Evolutionary conservation across 2,888 invertebrate species (phyloP), one percentile per base, ranked within the genome.

Genomic region (Caradrina kadenii): DNA sequence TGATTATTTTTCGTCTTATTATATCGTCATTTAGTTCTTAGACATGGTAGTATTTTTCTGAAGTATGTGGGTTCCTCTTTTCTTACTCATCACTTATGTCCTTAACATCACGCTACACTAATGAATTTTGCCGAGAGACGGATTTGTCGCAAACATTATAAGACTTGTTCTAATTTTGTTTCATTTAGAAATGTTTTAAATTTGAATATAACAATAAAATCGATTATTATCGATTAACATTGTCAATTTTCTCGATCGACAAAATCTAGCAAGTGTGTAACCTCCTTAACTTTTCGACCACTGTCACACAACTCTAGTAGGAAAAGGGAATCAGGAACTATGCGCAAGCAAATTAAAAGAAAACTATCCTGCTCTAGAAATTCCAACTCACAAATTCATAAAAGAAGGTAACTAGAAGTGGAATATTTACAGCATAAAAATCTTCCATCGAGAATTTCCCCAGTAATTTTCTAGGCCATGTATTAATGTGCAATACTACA

Each of bases 401-500:
- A 42, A 7, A 31, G 15, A 42, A 11, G 10, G 15, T 22, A 7
- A 31, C 0, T 21, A 11, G 19, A n/a, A 13, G n/a, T 42, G 11
- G 8, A 49, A 55, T 7, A 5, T 50, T 21, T 17, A 45, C 4
- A 60, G 22, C 5, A 22, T 8, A 48, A 49, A 53, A 71, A 62
- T 17, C 13, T 17, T 59, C 39, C 54, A 45, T 50, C 64, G 58
- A 55, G 19, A 74, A 64, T 73, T 76, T 58, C 66, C 62, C 58
- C 54, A 59, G 26, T 3, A 35, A 42, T 79, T 45, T 45, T 69
- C 82, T 79, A 75, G 80, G 82, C 69, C 79, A 82, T 68, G 48
- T 52, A 48, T 45, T 62, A 69, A 76, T 69, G 56, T 35, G 63
- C 58, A 81, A 66, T 73, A 63, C 63, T 22, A 56, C 59, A 17